Evolutionary conservation across 2,113 vertebrate species (phyloP).

Genomic region (Leptobrachium ailaonicum): DNA sequence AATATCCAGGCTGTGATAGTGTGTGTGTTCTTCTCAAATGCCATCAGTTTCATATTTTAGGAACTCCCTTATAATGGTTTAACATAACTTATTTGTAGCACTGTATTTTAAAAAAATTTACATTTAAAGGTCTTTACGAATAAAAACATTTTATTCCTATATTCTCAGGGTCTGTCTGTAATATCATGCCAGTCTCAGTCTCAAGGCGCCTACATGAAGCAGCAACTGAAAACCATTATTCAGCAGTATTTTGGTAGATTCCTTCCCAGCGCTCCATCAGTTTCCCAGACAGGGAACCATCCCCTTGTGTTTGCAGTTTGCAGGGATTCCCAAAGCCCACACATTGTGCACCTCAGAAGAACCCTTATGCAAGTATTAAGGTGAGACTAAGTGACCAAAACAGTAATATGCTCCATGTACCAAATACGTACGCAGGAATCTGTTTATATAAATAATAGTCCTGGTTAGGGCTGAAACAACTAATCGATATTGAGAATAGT

Average conservation of each 20-base stretch:
- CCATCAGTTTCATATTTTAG: too few species aligned
- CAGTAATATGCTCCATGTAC: too few species aligned
- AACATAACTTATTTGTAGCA: too few species aligned
- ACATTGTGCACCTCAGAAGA: slow-evolving; percentile 61
- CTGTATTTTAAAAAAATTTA: too few species aligned
- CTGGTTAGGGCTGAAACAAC: too few species aligned
- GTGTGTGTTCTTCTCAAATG: too few species aligned
- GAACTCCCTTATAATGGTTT: too few species aligned
- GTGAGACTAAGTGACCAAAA: slow-evolving; percentile 53
- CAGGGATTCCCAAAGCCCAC: slow-evolving; percentile 62
- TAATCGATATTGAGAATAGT: too few species aligned
- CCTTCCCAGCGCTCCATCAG: slow-evolving; percentile 73
- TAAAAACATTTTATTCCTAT: not conserved
- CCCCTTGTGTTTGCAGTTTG: slow-evolving; percentile 81
- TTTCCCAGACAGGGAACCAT: slow-evolving; percentile 70
- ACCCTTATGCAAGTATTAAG: slow-evolving; percentile 63
- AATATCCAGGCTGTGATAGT: too few species aligned
- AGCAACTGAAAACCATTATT: slow-evolving; percentile 81
- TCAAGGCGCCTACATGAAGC: slow-evolving; percentile 81
- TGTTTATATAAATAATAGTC: too few species aligned
- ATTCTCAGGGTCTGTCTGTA: slow-evolving; percentile 81
- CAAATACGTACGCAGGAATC: too few species aligned
- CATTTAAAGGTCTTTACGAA: too few species aligned
- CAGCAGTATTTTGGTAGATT: slow-evolving; percentile 89
- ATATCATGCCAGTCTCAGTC: slow-evolving; percentile 79